These are phyloP conservation scores for Sisyra nigra DNA, from an alignment of 2,888 invertebrate species.

Conservation along the genomic window DNA sequence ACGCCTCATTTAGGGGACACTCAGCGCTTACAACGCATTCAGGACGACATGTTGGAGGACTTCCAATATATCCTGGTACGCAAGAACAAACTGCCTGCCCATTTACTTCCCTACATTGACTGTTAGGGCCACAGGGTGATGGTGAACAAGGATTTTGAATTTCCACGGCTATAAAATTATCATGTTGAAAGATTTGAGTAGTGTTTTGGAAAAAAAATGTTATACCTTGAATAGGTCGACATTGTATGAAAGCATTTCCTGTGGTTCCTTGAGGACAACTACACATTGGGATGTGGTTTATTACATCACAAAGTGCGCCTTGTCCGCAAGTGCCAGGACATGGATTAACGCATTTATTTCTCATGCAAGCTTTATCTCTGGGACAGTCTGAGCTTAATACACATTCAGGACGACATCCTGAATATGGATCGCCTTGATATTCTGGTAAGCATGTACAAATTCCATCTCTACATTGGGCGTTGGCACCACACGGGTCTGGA, in stretches of 20 bases:
- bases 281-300: slow-evolving; percentile 41
- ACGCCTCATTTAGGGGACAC: slow-evolving; percentile 47
- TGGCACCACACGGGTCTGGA: slow-evolving; percentile 43
- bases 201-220: too few relatives aligned
- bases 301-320: slow-evolving; percentile 40
- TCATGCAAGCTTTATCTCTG: slow-evolving; percentile 43
- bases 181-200: slow-evolving; percentile 25
- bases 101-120: slow-evolving; percentile 20
- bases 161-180: slow-evolving; percentile 30
- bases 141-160: slow-evolving; percentile 17
- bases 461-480: slow-evolving; percentile 31
- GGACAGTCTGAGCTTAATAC: slow-evolving; percentile 47
- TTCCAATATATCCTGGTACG: slow-evolving; percentile 19
- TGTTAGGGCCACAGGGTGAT: slow-evolving; percentile 21
- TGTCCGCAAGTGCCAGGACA: slow-evolving; percentile 52
- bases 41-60: slow-evolving; percentile 31
- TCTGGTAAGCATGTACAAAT: slow-evolving; percentile 21
- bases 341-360: slow-evolving; percentile 42
- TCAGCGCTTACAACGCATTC: slow-evolving; percentile 55
- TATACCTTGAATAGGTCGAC: slow-evolving; percentile 36
- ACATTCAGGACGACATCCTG: slow-evolving; percentile 41
- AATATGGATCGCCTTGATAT: slow-evolving; percentile 30
- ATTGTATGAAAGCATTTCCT: slow-evolving; percentile 51
- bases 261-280: slow-evolving; percentile 42
- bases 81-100: slow-evolving; percentile 19